Base-by-base conservation (phyloP, 2,113 vertebrate species). In the Salvelinus sp. region DNA sequence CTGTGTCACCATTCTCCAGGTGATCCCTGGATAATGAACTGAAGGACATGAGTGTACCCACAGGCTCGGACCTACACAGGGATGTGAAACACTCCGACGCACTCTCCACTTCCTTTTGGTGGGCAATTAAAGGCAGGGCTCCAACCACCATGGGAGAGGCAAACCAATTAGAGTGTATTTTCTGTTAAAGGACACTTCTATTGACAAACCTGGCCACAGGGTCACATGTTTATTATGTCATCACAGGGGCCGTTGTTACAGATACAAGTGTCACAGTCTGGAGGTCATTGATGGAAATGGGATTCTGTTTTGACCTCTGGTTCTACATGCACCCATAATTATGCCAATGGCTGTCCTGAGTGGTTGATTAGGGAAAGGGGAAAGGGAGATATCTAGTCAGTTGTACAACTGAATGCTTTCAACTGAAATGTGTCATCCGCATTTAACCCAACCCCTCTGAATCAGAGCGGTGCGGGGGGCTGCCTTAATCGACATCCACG, bases 221-320 rank as follows among this genome's bases (percentile, higher is more conserved):
- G 90, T 91, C 83, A 13, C 88, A 72, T 90, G 89, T 90, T 91
- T 90, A 93, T 91, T 87, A 86, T 88, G 88, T 90, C 85, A 86
- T 82, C 74, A 82, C 6, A 6, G 73, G 71, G 65, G 69, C 85
- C 78, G 74, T 91, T 82, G 88, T 84, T 79, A 83, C 81, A 84
- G 72, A 82, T 76, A 50, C 73, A 83, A 70, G 79, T 85, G 88
- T 87, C 81, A 77, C 77, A 16, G 84, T 70, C 60, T 82, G 82
- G 84, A 81, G 87, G 87, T 89, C 77, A 50, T 48, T 79, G 79
- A 85, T 82, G 80, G 82, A 87, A 77, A 78, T 54, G 62, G 75
- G 63, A 74, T 74, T 69, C 68, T 70, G 85, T 82, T 89, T 86
- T 79, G 79, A 71, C 76, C 28, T 44, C 22, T 0, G 76, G 76